Evolutionary conservation across 2,113 vertebrate genomes (phyloP), one percentile per base, ranked within the genome.

Genomic region (Hirundichthys speculiger): DNA sequence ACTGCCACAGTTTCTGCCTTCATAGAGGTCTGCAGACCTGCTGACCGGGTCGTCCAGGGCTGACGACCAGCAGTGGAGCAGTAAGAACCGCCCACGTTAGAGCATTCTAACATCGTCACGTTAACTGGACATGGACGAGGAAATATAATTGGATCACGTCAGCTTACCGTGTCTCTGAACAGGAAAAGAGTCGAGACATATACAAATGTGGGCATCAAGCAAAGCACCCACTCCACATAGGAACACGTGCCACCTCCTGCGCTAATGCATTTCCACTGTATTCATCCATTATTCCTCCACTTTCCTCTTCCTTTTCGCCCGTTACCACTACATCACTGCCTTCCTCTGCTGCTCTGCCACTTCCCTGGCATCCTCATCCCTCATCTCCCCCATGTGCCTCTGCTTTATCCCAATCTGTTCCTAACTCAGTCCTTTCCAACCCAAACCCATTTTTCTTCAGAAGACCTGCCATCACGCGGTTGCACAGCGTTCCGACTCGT

Each of bases 241-340:
- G 74, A 53, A 63, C 38, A 43, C 63, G 22, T 54, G 22, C 64
- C 77, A 67, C 69, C 69, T 61, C 75, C 82, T 74, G 68, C 80
- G 77, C 86, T 92, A 92, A 92, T 93, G 91, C 89, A 92, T 81
- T 93, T 92, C 69, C 87, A 90, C 84, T 92, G 91, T 92, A 86
- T 87, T 92, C 88, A 91, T 92, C 83, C 84, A 92, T 93, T 91
- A 91, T 91, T 92, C 84, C 78, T 64, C 80, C 64, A 39, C 77
- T 83, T 69, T 77, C 45, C 69, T 71, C 64, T 67, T 66, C 56
- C 39, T 68, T 57, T 68, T 65, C 75, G 40, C 73, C 42, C 67
- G n/a, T 75, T 50, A 63, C 73, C 84, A 84, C 91, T 93, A 83
- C 83, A 90, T 91, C 89, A 90, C 88, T 83, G 89, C 86, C 90